These are phyloP conservation scores for Decapterus maruadsi DNA, from an alignment of 2,797 vertebrate species.

Conservation along the genomic window DNA sequence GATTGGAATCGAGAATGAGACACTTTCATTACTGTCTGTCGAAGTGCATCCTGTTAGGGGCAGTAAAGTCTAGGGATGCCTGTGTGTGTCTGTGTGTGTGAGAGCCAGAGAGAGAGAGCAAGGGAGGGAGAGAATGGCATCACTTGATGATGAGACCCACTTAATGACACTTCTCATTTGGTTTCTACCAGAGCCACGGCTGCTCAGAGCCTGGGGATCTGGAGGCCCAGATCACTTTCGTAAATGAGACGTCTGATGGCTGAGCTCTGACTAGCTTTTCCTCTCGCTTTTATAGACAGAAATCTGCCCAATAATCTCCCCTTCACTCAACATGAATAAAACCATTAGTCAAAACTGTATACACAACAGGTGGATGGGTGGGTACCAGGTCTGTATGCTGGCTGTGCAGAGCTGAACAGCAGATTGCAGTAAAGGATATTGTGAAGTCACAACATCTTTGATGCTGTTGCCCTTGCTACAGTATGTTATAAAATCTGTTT, in stretches of 20 bases:
- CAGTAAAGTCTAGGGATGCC: slow-evolving; percentile 66
- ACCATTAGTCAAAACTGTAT: slow-evolving; percentile 64
- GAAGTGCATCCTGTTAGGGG: slow-evolving; percentile 80
- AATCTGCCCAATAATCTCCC: slow-evolving; percentile 58
- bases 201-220: slow-evolving; percentile 61
- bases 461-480: background rate
- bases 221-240: slow-evolving; percentile 63
- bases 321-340: slow-evolving; percentile 62
- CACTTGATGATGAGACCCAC: slow-evolving; percentile 72
- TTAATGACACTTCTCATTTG: slow-evolving; percentile 82
- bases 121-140: slow-evolving; percentile 50
- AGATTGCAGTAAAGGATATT: slow-evolving; percentile 32
- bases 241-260: slow-evolving; percentile 66
- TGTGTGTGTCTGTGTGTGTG: slow-evolving; percentile 9
- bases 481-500: background rate
- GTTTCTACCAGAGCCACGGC: slow-evolving; percentile 56
- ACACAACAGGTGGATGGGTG: slow-evolving; percentile 45
- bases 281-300: slow-evolving; percentile 39
- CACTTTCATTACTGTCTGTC: slow-evolving; percentile 86
- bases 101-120: slow-evolving; percentile 19
- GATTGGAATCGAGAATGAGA: slow-evolving; percentile 84
- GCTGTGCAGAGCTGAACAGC: background rate
- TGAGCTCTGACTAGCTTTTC: slow-evolving; percentile 53
- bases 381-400: slow-evolving; percentile 1
- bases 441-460: slow-evolving; percentile 5